phyloP scores from a whole-genome alignment of 2,888 invertebrate genomes.

The Cryptops parisi region DNA sequence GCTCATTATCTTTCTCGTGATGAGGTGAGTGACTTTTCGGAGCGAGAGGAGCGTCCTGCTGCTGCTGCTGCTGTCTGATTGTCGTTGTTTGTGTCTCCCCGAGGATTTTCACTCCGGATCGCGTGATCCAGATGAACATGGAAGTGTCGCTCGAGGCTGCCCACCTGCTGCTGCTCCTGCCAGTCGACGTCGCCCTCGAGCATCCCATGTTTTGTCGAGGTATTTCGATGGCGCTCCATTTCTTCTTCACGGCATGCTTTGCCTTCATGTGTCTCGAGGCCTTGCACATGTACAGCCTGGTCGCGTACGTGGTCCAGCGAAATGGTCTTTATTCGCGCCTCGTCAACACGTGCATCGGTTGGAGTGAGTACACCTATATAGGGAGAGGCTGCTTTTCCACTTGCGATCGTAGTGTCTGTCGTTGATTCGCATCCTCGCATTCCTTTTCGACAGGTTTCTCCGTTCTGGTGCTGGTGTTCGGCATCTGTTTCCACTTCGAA shows the following conservation, averaged over 20 bases:
- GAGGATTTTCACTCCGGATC: conserved; percentile 23
- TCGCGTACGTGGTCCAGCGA: conserved; percentile 24
- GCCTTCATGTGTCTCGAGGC: conserved; percentile 25
- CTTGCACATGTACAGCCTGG: conserved; percentile 25
- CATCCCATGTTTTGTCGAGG: conserved; percentile 19
- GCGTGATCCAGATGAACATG: conserved; percentile 28
- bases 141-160: conserved; percentile 24
- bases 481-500: conserved; percentile 24
- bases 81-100: not conserved
- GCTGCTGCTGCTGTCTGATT: not conserved
- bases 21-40: conserved; percentile 17
- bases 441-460: conserved; percentile 16
- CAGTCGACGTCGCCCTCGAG: conserved; percentile 8
- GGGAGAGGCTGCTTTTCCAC: not conserved
- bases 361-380: too few species aligned
- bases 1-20: conserved; percentile 21
- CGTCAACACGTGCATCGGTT: conserved; percentile 25
- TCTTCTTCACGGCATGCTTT: conserved; percentile 26
- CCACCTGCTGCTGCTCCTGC: conserved; percentile 24
- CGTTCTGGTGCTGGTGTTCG: conserved; percentile 22
- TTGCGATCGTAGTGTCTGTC: not conserved
- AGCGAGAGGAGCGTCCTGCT: not conserved
- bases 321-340: conserved; percentile 23
- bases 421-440: not conserved
- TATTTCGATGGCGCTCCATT: conserved; percentile 23